A percentile compares a stretch with the other conserved stretches of the same genome.
Conservation (phyloP, 2,888 invertebrate genomes). For the Cephus runcator region DNA sequence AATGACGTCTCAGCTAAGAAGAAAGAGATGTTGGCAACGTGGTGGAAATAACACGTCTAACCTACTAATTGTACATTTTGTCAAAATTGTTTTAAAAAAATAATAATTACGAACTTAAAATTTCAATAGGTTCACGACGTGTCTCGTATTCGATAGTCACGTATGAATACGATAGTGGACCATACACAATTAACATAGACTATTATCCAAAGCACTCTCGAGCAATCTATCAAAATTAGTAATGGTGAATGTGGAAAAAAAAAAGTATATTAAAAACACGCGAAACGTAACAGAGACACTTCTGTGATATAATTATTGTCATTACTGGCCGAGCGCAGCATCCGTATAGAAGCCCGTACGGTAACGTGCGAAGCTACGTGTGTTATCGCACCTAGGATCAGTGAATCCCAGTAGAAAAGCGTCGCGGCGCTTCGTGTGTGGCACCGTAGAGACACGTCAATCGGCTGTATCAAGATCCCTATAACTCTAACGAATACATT, state of each 20-base stretch:
- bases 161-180: too few relatives aligned
- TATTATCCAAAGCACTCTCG: neutral
- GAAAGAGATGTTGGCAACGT: neutral
- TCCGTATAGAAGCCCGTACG: neutral
- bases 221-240: neutral
- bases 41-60: too few relatives aligned
- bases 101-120: neutral
- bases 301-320: neutral
- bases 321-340: neutral
- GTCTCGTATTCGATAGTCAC: neutral
- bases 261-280: neutral
- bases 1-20: neutral
- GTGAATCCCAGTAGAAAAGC: neutral
- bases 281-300: neutral
- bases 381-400: neutral
- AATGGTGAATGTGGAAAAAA: neutral
- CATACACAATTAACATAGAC: neutral
- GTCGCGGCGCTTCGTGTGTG: neutral
- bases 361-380: neutral
- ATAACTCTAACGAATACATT: neutral
- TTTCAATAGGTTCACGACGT: neutral
- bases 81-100: neutral
- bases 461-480: neutral
- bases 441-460: neutral
- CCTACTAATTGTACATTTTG: neutral